Base-by-base conservation (phyloP, 2,797 vertebrate genomes). In the Pampus argenteus region DNA sequence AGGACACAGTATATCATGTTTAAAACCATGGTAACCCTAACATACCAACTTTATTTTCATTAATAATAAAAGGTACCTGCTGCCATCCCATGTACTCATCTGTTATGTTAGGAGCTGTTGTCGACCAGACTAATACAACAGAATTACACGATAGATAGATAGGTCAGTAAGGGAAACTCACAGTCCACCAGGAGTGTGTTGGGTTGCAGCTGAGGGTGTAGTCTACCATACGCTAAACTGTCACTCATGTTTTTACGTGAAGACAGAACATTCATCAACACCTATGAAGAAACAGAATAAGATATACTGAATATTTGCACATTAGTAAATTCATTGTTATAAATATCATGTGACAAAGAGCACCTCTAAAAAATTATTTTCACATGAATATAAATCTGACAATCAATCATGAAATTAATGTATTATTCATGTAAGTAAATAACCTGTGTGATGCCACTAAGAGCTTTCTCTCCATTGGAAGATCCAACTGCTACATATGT, bases 371-470 rank as follows among this genome's bases (percentile, higher is more conserved):
- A 47, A 3, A 6, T 42, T 42, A 48, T 58, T 51, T 55, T 2
- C 9, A 42, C n/a, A 42, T 1, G 23, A 13, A 29, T 44, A 44
- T 34, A 62, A 34, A 26, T 44, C 3, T 2, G 57, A 60, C 13
- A 22, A 69, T 49, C 15, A 44, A 9, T 14, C 4, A 49, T 52
- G 17, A 44, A 40, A 58, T n/a, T 23, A 59, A 40, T 50, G 3
- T 40, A 68, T 64, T 55, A 2, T 6, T 38, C 18, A 2, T 64
- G 8, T 9, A 13, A 61, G 9, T 40, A n/a, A 74, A 59, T 45
- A 50, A 98, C 98, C 97, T 99, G 97, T 29, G 96, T 94, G 22
- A 99, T 95, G 81, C 96, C 92, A 47, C 98, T 99, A 54, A 99
- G 90, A 67, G 96, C 95, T 74, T 91, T 95, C 71, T 96, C 96